Evolutionary conservation across 2,888 invertebrate species (phyloP).

Genomic region (Pycnomerus fuliginosus): DNA sequence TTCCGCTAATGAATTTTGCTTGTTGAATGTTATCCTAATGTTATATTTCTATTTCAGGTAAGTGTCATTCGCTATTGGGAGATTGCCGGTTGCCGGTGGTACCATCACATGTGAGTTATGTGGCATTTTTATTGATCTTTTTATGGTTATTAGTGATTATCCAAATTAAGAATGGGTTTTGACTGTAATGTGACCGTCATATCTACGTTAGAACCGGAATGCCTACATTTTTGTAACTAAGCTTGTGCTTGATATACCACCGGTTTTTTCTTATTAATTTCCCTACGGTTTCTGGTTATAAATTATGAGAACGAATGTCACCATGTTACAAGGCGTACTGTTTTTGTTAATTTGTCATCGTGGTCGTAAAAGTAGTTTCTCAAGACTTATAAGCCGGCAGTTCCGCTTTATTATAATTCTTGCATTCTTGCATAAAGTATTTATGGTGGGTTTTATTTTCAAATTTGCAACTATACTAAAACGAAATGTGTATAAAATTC

Average conservation of each 20-base stretch:
- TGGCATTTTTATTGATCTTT: slow-evolving; percentile 11
- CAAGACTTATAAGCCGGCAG: background rate
- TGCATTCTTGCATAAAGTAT: too few species aligned
- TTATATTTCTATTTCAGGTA: too few species aligned
- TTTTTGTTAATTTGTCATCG: slow-evolving; percentile 4
- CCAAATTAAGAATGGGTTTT: slow-evolving; percentile 14
- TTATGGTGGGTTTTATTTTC: too few species aligned
- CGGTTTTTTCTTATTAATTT: slow-evolving; percentile 14
- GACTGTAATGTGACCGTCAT: background rate
- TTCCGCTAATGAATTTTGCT: too few species aligned
- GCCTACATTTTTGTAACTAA: slow-evolving; percentile 19
- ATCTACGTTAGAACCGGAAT: slow-evolving; percentile 17
- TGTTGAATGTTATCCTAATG: too few species aligned
- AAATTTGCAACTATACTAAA: too few species aligned
- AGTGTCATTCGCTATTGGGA: too few species aligned
- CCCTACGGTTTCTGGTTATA: slow-evolving; percentile 9
- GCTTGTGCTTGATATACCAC: too few species aligned
- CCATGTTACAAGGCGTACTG: background rate
- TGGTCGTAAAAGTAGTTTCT: background rate
- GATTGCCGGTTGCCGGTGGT: too few species aligned
- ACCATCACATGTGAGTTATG: slow-evolving; percentile 10
- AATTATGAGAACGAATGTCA: slow-evolving; percentile 8
- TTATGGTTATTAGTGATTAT: slow-evolving; percentile 9
- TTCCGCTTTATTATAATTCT: too few species aligned
- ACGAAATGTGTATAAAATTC: too few species aligned